These are phyloP conservation scores for Anomalospiza imberbis DNA, from an alignment of 2,797 vertebrate species.

Conservation along the genomic window DNA sequence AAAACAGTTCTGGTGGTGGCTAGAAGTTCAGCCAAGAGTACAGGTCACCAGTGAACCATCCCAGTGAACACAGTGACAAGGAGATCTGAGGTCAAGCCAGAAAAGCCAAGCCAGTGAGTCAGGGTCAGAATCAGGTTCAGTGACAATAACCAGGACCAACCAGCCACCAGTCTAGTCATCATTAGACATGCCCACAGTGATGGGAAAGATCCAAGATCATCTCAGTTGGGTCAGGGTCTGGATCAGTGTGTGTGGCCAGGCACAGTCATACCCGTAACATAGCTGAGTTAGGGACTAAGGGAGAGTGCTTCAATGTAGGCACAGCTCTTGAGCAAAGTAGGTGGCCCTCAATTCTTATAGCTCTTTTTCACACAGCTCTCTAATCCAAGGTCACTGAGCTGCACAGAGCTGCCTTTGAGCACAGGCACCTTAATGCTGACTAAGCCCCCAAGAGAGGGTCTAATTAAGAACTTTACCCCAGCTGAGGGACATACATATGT, in stretches of 20 bases:
- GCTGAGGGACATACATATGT: not conserved
- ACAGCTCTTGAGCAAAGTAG: not conserved
- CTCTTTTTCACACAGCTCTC: not conserved
- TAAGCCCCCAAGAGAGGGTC: not conserved
- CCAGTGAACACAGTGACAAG: not conserved
- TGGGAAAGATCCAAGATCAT: not conserved
- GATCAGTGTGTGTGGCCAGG: not conserved
- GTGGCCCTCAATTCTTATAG: fast-evolving
- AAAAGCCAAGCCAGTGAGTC: not conserved
- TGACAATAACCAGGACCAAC: not conserved
- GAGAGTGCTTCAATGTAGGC: not conserved
- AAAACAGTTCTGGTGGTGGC: not conserved
- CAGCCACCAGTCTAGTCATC: not conserved
- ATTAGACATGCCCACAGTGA: not conserved
- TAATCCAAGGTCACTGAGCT: not conserved
- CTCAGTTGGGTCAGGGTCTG: not conserved
- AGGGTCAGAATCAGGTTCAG: not conserved
- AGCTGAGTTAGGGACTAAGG: not conserved
- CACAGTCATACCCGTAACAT: fast-evolving
- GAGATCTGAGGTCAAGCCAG: not conserved
- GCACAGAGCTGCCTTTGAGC: not conserved
- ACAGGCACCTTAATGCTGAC: not conserved
- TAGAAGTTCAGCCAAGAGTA: not conserved
- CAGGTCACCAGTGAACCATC: not conserved
- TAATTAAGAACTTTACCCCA: not conserved